phyloP scores from a whole-genome alignment of 2,888 invertebrate species.

The Pollenia amentaria region DNA sequence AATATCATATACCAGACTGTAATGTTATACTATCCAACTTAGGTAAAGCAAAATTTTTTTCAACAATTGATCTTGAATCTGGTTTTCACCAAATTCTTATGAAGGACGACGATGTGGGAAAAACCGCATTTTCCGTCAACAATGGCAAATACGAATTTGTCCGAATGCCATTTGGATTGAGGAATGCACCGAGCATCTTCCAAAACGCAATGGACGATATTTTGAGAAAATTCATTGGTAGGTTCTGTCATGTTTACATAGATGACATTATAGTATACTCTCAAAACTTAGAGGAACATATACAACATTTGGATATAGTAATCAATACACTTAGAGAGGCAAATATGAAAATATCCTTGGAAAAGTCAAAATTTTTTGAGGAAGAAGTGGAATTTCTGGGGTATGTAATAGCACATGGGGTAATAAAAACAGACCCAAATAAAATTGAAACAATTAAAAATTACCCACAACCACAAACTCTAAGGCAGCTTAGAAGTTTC shows the following conservation, averaged over 20 bases:
- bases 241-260: not conserved
- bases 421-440: conserved; percentile 3
- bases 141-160: too few species aligned
- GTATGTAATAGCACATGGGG: conserved; percentile 16
- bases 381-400: conserved; percentile 6
- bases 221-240: not conserved
- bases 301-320: not conserved
- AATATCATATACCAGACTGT: not conserved
- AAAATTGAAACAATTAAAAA: conserved; percentile 21
- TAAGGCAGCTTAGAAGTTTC: too few species aligned
- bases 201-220: conserved; percentile 10
- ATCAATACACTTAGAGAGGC: not conserved
- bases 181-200: not conserved
- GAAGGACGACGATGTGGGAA: too few species aligned
- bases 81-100: too few species aligned
- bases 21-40: not conserved
- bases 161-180: not conserved
- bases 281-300: not conserved
- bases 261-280: not conserved
- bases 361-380: conserved; percentile 16
- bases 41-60: not conserved
- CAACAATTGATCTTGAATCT: not conserved
- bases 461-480: conserved; percentile 25
- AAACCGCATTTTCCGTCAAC: too few species aligned
- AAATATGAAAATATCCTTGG: conserved; percentile 23